These are phyloP conservation scores for Lampropteryx suffumata DNA, from an alignment of 2,888 invertebrate genomes.

Conservation along the genomic window DNA sequence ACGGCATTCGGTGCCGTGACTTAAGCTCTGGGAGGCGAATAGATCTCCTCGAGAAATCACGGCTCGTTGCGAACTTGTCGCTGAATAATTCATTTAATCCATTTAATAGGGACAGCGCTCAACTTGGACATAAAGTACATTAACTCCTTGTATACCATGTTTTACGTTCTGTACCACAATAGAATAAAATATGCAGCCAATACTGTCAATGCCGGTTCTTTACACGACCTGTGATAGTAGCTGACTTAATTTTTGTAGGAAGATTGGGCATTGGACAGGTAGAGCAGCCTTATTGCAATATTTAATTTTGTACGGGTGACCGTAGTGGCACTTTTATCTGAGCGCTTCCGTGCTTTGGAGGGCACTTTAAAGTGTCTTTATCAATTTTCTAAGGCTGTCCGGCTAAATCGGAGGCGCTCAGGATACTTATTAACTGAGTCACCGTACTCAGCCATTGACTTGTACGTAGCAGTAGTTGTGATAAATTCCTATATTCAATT, in stretches of 20 bases:
- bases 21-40: slow-evolving; percentile 27
- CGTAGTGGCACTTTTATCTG: too few relatives aligned
- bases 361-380: too few relatives aligned
- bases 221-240: slow-evolving; percentile 1
- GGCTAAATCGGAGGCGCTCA: too few relatives aligned
- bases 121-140: slow-evolving; percentile 44
- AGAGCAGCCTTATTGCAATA: too few relatives aligned
- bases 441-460: too few relatives aligned
- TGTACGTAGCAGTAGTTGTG: too few relatives aligned
- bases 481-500: too few relatives aligned
- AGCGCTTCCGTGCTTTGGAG: too few relatives aligned
- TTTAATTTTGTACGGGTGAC: too few relatives aligned
- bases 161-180: slow-evolving; percentile 27
- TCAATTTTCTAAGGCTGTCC: too few relatives aligned
- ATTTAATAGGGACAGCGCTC: slow-evolving; percentile 58
- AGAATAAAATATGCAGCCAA: slow-evolving; percentile 21
- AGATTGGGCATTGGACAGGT: too few relatives aligned
- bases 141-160: slow-evolving; percentile 29
- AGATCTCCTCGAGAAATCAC: slow-evolving; percentile 43
- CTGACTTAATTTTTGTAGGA: background rate
- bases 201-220: slow-evolving; percentile 12
- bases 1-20: slow-evolving; percentile 20
- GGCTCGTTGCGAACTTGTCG: slow-evolving; percentile 50
- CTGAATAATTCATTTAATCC: slow-evolving; percentile 80
- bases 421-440: too few relatives aligned